Evolutionary conservation across 2,797 vertebrate species (phyloP).

Genomic region (Naso thynnoides): DNA sequence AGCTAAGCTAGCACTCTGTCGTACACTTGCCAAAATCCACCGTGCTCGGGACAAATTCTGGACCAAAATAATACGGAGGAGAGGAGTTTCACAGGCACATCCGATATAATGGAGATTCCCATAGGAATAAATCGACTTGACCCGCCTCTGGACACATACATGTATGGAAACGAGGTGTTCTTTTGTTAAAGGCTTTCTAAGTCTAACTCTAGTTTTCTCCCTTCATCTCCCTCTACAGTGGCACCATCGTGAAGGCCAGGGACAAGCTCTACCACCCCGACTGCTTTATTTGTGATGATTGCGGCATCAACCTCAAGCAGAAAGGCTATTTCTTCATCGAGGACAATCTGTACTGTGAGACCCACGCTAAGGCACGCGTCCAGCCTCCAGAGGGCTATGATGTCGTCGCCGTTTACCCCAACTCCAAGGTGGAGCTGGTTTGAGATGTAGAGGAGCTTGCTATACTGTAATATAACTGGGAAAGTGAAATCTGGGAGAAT

Average conservation of each 20-base stretch:
- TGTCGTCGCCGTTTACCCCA: constrained; percentile 97
- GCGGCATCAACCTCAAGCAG: constrained; percentile 94
- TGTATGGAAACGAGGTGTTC: too few species aligned
- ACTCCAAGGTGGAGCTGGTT: constrained; percentile 96
- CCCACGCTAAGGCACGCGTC: constrained; percentile 94
- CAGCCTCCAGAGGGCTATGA: constrained; percentile 97
- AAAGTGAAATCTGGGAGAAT: constrained; percentile 31
- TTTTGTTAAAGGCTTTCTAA: too few species aligned
- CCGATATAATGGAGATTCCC: too few species aligned
- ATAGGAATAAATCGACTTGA: too few species aligned
- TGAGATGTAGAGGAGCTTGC: constrained; percentile 68
- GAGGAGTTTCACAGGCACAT: too few species aligned
- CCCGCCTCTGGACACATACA: too few species aligned
- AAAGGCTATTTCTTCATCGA: constrained; percentile 97
- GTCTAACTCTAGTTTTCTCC: not conserved
- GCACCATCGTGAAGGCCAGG: constrained; percentile 96
- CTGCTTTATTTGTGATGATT: constrained; percentile 97
- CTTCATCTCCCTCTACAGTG: constrained; percentile 78
- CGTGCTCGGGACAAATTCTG: too few species aligned
- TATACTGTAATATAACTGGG: constrained; percentile 19
- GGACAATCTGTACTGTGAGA: constrained; percentile 97
- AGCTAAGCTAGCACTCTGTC: too few species aligned
- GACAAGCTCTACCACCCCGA: constrained; percentile 98
- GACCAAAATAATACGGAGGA: too few species aligned
- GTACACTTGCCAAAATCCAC: too few species aligned